Percentiles rank a stretch among this genome's conserved stretches.
phyloP scores from a whole-genome alignment of 2,113 vertebrate species.

The Nansenia antarctica region DNA sequence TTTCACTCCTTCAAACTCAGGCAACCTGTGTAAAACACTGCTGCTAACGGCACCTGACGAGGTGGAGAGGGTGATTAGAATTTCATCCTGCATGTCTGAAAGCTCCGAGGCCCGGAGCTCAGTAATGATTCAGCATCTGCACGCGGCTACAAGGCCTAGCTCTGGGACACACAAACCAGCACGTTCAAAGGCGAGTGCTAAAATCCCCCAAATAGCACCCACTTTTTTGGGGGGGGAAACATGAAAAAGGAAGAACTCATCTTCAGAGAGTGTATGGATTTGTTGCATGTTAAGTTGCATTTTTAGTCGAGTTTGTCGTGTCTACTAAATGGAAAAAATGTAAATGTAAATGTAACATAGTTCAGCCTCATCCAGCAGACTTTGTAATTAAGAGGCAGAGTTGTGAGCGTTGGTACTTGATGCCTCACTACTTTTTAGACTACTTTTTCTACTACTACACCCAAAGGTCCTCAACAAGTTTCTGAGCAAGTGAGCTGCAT shows the following conservation, averaged over 20 bases:
- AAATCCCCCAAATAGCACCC: not conserved
- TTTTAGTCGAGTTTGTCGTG: no score
- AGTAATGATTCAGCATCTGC: constrained; percentile 38
- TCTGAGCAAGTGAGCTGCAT: no score
- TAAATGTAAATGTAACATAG: no score
- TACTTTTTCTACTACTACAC: no score
- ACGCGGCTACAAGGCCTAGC: constrained; percentile 15
- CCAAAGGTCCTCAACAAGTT: no score
- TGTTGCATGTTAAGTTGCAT: no score
- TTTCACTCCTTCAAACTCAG: no score
- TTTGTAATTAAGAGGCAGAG: not conserved
- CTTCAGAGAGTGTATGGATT: no score
- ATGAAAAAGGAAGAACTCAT: constrained; percentile 28
- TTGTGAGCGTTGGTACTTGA: not conserved
- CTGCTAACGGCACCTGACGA: no score
- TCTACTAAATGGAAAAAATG: no score
- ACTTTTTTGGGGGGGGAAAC: constrained; percentile 12
- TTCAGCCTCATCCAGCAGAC: not conserved
- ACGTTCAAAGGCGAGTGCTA: constrained; percentile 8
- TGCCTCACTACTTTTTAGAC: not conserved
- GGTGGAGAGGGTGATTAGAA: constrained; percentile 45
- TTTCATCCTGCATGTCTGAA: constrained; percentile 46
- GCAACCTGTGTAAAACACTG: no score
- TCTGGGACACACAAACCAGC: constrained; percentile 30
- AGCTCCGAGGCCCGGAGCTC: constrained; percentile 2